A percentile compares a stretch with the other conserved stretches of the same genome.
phyloP scores from a whole-genome alignment of 1,140 invertebrate species.

The Neotoxoptera formosana region DNA sequence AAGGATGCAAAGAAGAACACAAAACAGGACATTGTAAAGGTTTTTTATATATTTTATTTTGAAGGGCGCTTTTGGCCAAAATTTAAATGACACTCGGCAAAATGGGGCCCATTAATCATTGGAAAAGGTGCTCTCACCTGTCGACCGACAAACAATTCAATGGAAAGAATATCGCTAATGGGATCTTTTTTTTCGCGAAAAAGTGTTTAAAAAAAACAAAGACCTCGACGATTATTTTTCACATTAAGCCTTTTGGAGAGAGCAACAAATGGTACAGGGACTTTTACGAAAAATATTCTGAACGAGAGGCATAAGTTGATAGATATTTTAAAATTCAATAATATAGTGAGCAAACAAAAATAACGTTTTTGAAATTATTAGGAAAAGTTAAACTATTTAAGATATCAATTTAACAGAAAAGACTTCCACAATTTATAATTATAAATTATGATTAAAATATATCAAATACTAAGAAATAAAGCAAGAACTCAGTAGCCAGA shows the following conservation, averaged over 20 bases:
- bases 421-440: too few relatives aligned
- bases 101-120: conserved; percentile 42
- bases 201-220: conserved; percentile 42
- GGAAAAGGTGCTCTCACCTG: conserved; percentile 44
- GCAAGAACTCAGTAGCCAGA: neutral
- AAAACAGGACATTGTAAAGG: conserved; percentile 32
- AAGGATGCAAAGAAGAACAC: neutral
- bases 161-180: conserved; percentile 52
- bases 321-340: neutral
- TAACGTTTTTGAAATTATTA: neutral
- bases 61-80: conserved; percentile 30
- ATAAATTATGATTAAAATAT: too few relatives aligned
- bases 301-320: neutral
- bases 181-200: conserved; percentile 47
- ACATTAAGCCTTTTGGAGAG: conserved; percentile 29
- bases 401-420: neutral
- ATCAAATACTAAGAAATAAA: too few relatives aligned
- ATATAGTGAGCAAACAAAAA: neutral
- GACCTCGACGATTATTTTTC: neutral
- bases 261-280: conserved; percentile 13
- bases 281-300: neutral
- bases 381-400: neutral
- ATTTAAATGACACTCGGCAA: conserved; percentile 53
- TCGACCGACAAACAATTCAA: conserved; percentile 48
- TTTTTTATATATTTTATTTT: conserved; percentile 29